phyloP scores from a whole-genome alignment of 2,888 invertebrate genomes.

The Zelleria hepariella region DNA sequence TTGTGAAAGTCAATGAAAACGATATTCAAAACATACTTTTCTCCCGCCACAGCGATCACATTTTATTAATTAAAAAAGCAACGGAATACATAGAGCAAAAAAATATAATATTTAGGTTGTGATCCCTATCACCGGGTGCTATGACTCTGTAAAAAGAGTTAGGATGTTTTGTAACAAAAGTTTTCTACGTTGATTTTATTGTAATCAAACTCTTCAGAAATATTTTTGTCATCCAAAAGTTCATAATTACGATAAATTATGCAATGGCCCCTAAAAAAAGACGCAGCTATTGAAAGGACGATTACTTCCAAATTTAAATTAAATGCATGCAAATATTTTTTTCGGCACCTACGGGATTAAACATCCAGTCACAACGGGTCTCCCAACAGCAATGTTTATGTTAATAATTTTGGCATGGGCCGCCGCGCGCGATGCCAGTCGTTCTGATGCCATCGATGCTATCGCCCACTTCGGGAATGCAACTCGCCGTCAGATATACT shows the following conservation, averaged over 20 bases:
- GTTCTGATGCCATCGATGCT: neutral
- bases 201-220: neutral
- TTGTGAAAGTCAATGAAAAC: too few species aligned
- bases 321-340: neutral
- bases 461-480: neutral
- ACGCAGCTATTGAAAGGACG: neutral
- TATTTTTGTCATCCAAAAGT: neutral
- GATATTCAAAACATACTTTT: too few species aligned
- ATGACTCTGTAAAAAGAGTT: too few species aligned
- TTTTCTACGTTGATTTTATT: neutral
- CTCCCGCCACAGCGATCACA: too few species aligned
- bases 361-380: neutral
- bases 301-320: neutral
- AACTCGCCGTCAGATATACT: neutral
- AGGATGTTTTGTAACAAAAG: too few species aligned
- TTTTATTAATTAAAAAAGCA: too few species aligned
- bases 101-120: too few species aligned
- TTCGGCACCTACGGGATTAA: neutral
- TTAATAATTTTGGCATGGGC: constrained; percentile 47
- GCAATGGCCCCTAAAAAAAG: neutral
- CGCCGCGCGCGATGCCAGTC: constrained; percentile 18
- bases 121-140: too few species aligned
- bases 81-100: too few species aligned
- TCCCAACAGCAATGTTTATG: constrained; percentile 28
- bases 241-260: neutral